Evolutionary conservation across 2,888 invertebrate genomes (phyloP), one percentile per base, ranked within the genome.

Genomic region (Drosophila histrio): DNA sequence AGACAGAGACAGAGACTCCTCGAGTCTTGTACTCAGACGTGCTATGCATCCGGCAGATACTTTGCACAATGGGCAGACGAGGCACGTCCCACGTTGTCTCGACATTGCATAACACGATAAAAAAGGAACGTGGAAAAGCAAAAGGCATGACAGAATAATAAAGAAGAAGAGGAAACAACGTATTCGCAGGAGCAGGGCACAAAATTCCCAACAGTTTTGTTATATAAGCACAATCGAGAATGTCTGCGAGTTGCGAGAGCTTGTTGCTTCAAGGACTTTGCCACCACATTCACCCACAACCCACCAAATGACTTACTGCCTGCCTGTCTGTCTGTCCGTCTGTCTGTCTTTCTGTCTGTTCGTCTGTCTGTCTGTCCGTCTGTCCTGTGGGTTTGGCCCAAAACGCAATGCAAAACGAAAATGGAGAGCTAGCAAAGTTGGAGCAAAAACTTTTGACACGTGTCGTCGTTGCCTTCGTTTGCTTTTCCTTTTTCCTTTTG

Each of bases 211-310:
- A 60, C 71, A 56, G 52, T 74, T 34, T 41, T 30, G 59, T 73
- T 66, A 71, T 56, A 50, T 73, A 59, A 73, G 43, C 62, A 41
- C 30, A 50, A 58, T 24, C 39, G 54, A 50, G 47, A 13, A 36
- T 52, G 57, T 59, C 32, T 13, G 24, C 47, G 19, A 28, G 22
- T 50, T 38, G 15, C 11, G 64, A 61, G 64, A 61, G 76, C 87
- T 32, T 72, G 79, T 79, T 82, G 78, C 82, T 83, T 84, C 87
- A 84, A 84, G 84, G 84, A 88, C 84, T 79, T 86, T 65, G 13
- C 47, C 49, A 63, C 58, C 32, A 15, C 11, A 17, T n/a, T 34
- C 59, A 44, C 28, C 41, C 43, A 62, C 32, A 38, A 39, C n/a
- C 50, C 30, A 13, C 17, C 6, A 13, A 13, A 54, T 38, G 38